Evolutionary conservation across 2,888 invertebrate genomes (phyloP), one percentile per base, ranked within the genome.

Genomic region (Operophtera brumata): DNA sequence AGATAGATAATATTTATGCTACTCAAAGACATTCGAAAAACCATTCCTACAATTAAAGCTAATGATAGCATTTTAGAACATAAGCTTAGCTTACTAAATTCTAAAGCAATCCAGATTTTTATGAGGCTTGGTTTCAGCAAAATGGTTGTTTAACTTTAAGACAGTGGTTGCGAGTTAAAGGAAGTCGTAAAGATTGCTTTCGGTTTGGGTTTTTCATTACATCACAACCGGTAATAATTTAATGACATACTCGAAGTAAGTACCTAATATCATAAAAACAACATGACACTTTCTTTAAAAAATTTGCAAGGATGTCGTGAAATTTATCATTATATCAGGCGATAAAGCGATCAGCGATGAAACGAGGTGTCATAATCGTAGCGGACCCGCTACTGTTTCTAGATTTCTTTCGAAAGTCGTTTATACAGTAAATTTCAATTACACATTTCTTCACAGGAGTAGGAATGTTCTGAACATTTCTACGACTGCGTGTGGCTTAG

Each of bases 391-490:
- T 30, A 41, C 30, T 36, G 39, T 54, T 47, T 47, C 34, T 20
- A 25, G 50, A 30, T 36, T 11, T 48, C 26, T 14, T 45, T 50
- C 53, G 49, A 48, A 61, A 61, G 47, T 30, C 13, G 40, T 42
- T 45, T 35, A 41, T 6, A 45, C 58, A 44, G 51, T 13, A 41
- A 28, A 47, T 47, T 58, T 65, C 54, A 68, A 69, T 63, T 70
- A 66, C 59, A 59, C 58, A 64, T 57, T 59, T 64, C 34, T 53
- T 54, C 58, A 60, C 56, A 64, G 57, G 54, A 60, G 57, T 57
- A 54, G 45, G 44, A 50, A 52, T 52, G 40, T 47, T 44, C 32
- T 25, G 28, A 28, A 46, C 28, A 47, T 40, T 54, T 40, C 40
- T 44, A 36, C 47, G 37, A 55, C 43, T 56, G 57, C 57, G 63